A percentile compares a stretch with the other conserved stretches of the same genome.
Evolutionary conservation across 1,140 invertebrate species (phyloP).

Genomic region (Microplitis demolitor): DNA sequence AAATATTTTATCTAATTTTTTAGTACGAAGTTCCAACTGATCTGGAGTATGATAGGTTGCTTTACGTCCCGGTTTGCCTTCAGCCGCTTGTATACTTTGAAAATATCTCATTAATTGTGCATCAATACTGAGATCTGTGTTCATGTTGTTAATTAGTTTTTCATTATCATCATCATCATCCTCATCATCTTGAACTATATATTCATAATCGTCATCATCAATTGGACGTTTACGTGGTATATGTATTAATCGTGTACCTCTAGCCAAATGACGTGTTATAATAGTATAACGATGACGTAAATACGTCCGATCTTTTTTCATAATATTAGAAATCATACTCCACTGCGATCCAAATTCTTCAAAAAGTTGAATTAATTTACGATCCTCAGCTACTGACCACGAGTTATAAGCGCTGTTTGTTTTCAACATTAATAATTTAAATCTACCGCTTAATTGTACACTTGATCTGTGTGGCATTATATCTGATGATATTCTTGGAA

Average conservation of each 20-base stretch:
- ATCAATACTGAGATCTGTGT: conserved; percentile 33
- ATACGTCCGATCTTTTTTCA: conserved; percentile 58
- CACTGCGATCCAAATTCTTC: conserved; percentile 51
- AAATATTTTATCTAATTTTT: conserved; percentile 41
- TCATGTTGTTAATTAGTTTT: background rate
- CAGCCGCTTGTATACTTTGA: background rate
- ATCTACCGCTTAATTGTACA: conserved; percentile 63
- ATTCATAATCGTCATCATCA: background rate
- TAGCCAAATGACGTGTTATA: conserved; percentile 42
- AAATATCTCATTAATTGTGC: conserved; percentile 37
- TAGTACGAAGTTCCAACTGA: conserved; percentile 27
- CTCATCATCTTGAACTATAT: background rate
- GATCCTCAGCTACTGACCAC: conserved; percentile 61
- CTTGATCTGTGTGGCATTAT: conserved; percentile 62
- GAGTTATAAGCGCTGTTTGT: conserved; percentile 40
- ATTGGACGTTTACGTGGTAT: conserved; percentile 31
- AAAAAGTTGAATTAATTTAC: conserved; percentile 52
- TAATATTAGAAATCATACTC: conserved; percentile 51
- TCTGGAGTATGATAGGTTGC: conserved; percentile 19
- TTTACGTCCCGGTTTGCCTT: conserved; percentile 8
- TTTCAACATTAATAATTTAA: conserved; percentile 54
- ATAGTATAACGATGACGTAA: conserved; percentile 57
- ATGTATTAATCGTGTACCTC: conserved; percentile 31
- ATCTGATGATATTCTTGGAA: conserved; percentile 57
- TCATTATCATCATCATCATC: background rate